Percentiles rank a stretch among this genome's conserved stretches.
phyloP scores from a whole-genome alignment of 2,113 vertebrate species.

The Pseudorectes ferrugineus region DNA sequence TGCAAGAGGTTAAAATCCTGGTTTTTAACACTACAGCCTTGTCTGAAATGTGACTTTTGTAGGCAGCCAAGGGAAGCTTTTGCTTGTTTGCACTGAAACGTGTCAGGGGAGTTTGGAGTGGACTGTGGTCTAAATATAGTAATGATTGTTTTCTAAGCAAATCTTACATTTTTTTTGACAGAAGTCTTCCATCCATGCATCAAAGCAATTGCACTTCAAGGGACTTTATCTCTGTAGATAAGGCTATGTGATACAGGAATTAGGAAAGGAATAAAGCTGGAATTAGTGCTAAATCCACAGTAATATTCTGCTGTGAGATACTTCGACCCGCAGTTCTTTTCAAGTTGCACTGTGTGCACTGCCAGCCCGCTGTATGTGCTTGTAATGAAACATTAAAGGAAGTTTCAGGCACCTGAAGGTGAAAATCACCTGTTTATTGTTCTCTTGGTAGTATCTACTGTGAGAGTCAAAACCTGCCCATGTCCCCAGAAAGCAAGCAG shows the following conservation, averaged over 20 bases:
- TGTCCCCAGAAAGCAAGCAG: background rate
- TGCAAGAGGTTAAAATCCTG: background rate
- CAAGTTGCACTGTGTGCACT: background rate
- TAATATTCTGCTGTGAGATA: conserved; percentile 65
- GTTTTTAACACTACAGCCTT: background rate
- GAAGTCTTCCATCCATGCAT: conserved; percentile 10
- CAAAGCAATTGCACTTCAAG: conserved; percentile 45
- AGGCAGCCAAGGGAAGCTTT: background rate
- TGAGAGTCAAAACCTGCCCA: background rate
- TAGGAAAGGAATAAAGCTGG: conserved; percentile 55
- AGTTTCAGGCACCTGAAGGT: conserved; percentile 6
- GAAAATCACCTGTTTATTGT: conserved; percentile 24
- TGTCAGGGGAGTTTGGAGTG: background rate
- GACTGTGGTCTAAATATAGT: conserved; percentile 24
- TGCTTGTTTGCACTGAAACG: conserved; percentile 28
- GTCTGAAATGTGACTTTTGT: background rate
- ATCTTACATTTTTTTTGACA: conserved; percentile 10
- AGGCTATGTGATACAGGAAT: conserved; percentile 59
- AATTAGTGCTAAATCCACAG: conserved; percentile 66
- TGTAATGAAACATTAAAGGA: conserved; percentile 40
- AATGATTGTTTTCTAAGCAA: conserved; percentile 35
- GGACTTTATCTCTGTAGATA: conserved; percentile 53
- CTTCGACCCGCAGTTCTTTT: conserved; percentile 27
- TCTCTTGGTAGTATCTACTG: background rate
- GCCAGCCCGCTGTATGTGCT: background rate